Conservation (phyloP, 2,113 vertebrate genomes). For the Oxyruncus cristatus region DNA sequence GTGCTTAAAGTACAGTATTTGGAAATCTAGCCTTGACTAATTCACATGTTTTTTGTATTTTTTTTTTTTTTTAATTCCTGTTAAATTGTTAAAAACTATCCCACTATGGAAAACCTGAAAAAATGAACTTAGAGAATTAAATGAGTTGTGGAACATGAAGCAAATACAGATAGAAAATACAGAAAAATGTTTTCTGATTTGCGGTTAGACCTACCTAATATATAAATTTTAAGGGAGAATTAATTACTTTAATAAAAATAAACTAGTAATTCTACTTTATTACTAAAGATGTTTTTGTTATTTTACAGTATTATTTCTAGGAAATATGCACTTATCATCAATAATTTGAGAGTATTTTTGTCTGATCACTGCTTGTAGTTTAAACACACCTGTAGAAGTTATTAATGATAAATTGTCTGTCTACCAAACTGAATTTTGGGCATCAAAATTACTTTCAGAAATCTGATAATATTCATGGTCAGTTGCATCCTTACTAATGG, state of each 20-base stretch:
- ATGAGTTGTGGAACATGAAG: neutral
- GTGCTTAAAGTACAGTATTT: neutral
- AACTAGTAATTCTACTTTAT: neutral
- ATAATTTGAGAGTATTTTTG: neutral
- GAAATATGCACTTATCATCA: neutral
- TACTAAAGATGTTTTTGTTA: neutral
- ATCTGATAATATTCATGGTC: neutral
- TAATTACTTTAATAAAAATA: neutral
- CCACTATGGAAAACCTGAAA: slow-evolving; percentile 44
- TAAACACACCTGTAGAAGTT: neutral
- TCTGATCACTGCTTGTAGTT: neutral
- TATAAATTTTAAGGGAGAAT: neutral
- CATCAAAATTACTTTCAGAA: neutral
- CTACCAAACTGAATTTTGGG: neutral
- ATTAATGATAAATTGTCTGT: neutral
- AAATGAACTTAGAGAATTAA: slow-evolving; percentile 13
- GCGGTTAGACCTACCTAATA: neutral
- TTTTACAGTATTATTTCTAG: neutral
- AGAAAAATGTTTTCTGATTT: neutral
- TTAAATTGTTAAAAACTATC: slow-evolving; percentile 34
- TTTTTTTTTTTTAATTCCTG: neutral
- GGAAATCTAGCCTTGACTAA: neutral
- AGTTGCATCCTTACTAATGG: slow-evolving; percentile 29
- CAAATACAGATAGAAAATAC: neutral
- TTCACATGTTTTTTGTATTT: neutral